Evolutionary conservation across 1,140 invertebrate species (phyloP).

Genomic region (Neodiprion fabricii): DNA sequence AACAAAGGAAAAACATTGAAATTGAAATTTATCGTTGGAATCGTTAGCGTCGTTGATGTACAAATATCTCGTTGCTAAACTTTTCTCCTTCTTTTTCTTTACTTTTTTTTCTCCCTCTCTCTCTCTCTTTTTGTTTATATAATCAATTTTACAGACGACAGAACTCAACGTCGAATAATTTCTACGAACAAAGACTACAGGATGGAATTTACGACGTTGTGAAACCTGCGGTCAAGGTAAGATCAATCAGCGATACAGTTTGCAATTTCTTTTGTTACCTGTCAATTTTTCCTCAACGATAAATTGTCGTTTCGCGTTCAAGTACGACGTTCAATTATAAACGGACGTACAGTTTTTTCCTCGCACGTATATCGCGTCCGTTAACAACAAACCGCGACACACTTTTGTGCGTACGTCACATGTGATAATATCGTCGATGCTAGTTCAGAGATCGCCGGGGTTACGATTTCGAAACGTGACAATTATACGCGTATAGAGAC

Average conservation of each 20-base stretch:
- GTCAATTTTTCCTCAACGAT: too few relatives aligned
- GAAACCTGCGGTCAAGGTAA: conserved; percentile 56
- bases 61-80: not conserved
- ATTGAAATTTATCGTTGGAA: conserved; percentile 10
- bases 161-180: conserved; percentile 47
- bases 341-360: too few relatives aligned
- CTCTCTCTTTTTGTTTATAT: conserved; percentile 8
- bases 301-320: too few relatives aligned
- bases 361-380: too few relatives aligned
- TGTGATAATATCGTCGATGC: too few relatives aligned
- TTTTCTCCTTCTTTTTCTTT: not conserved
- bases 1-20: not conserved
- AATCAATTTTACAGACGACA: conserved; percentile 45
- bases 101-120: conserved; percentile 19
- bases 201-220: conserved; percentile 61
- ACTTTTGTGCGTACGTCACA: too few relatives aligned
- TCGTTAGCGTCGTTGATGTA: not conserved
- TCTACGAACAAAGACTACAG: conserved; percentile 53
- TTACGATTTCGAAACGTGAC: too few relatives aligned
- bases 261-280: too few relatives aligned
- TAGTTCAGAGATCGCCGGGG: too few relatives aligned
- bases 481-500: too few relatives aligned
- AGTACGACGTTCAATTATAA: too few relatives aligned
- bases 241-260: conserved; percentile 12
- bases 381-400: too few relatives aligned